Base-by-base conservation (phyloP, 2,888 invertebrate species). In the Limenitis camilla region DNA sequence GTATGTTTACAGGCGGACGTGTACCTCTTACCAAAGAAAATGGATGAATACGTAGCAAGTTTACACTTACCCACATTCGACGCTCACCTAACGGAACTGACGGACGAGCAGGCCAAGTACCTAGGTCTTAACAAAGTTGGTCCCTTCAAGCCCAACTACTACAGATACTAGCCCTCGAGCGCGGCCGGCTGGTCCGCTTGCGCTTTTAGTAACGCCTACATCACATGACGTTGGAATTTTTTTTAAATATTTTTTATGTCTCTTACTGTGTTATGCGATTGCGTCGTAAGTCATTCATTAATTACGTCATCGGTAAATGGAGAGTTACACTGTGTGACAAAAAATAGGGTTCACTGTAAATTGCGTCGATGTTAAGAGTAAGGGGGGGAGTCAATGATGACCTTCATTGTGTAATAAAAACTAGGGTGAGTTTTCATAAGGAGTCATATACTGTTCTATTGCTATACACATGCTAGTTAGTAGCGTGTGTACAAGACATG, bases 11-110 rank as follows among this genome's bases (percentile, higher is more conserved):
- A 88, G 87, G 92, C 97, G 60, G 99, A 99, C 78, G 98, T 99
- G 11, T 99, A 99, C 84, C 90, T 99, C 61, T 88, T 99, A 68
- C 99, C 99, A 47, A 99, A 99, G 88, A 99, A 99, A 88, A 98
- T 99, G 98, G 97, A 99, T 86, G 99, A 99, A 72, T 98, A 98
- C 81, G 99, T 99, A 27, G 98, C 99, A 9, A 97, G 96, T 61
- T 90, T 99, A 40, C 99, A 99, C 87, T 89, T 99, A 71, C 96
- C 98, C 6, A 96, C 97, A 11, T 99, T 99, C 78, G 98, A 98
- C 89, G 98, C 98, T 19, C 98, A 98, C 74, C 89, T 99, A 65
- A 99, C 98, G 0, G 98, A 99, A 76, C 89, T 99, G 48, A 91
- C 93, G 5, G 98, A 99, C 77, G 98, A 98, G 71, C 98, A 99